Percentiles rank a stretch among this genome's conserved stretches.
Conservation (phyloP, 2,113 vertebrate genomes). For the Cheirogaleus medius region DNA sequence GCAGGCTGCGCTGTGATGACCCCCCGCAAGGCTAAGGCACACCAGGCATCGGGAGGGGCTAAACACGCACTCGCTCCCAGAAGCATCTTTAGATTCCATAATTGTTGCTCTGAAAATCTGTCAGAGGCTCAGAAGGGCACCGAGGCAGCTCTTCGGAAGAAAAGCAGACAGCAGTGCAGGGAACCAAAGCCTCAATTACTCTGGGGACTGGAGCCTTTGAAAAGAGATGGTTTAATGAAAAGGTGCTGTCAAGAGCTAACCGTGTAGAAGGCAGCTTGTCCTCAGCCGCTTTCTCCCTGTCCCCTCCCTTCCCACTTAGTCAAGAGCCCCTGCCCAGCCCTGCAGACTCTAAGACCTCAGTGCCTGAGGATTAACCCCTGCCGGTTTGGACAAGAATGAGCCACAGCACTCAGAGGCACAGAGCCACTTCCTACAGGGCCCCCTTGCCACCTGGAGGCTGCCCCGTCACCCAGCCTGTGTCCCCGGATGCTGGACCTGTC, state of each 20-base stretch:
- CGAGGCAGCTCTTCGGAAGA: slow-evolving; percentile 73
- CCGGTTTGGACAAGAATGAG: not conserved
- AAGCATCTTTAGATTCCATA: slow-evolving; percentile 72
- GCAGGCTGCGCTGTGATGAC: not conserved
- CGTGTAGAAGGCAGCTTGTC: not conserved
- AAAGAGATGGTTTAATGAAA: slow-evolving; percentile 70
- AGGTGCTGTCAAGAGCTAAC: slow-evolving; percentile 51
- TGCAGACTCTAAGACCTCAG: not conserved
- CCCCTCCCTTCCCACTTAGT: not conserved
- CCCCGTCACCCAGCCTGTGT: not conserved
- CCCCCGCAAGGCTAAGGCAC: not conserved
- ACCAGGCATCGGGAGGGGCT: fast-evolving
- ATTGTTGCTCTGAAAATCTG: slow-evolving; percentile 80
- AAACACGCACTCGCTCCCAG: not conserved
- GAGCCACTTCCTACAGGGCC: not conserved
- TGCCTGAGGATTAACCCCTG: not conserved
- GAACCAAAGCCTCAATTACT: slow-evolving; percentile 67
- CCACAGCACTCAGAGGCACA: fast-evolving
- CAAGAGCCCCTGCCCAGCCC: not conserved
- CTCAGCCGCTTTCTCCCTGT: not conserved
- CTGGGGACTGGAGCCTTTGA: not conserved
- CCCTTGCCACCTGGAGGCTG: not conserved
- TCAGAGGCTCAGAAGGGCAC: slow-evolving; percentile 68
- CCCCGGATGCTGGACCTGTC: not conserved
- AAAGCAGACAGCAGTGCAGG: slow-evolving; percentile 40